Percentiles rank a stretch among this genome's conserved stretches.
Evolutionary conservation across 2,113 vertebrate species (phyloP).

Genomic region (Beaufortia kweichowensis): DNA sequence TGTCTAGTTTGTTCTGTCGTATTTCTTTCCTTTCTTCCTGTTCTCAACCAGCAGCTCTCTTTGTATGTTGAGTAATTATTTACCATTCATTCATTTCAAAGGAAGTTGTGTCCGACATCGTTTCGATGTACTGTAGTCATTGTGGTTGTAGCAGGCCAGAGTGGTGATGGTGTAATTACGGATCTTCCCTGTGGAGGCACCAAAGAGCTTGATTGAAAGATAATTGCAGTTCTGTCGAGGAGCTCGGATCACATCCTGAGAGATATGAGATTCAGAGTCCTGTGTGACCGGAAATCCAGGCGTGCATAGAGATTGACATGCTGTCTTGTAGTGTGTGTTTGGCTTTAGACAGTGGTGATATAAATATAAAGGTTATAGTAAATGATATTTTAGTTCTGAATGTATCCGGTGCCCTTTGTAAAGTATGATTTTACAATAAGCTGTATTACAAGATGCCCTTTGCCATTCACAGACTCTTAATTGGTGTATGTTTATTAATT

Average conservation of each 20-base stretch:
- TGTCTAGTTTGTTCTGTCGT: constrained; percentile 34
- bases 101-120: constrained; percentile 67
- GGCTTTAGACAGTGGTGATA: constrained; percentile 16
- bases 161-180: constrained; percentile 21
- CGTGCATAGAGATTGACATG: no score
- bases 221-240: constrained; percentile 18
- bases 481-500: constrained; percentile 70
- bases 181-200: constrained; percentile 6
- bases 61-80: constrained; percentile 67
- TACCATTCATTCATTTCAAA: constrained; percentile 64
- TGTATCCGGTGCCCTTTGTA: constrained; percentile 5
- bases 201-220: not conserved
- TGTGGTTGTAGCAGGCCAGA: constrained; percentile 41
- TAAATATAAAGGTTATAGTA: not conserved
- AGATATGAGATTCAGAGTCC: constrained; percentile 34
- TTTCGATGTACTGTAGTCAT: constrained; percentile 62
- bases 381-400: constrained; percentile 8
- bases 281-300: no score
- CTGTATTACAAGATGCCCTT: constrained; percentile 25
- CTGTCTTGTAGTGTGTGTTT: not conserved
- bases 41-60: constrained; percentile 49
- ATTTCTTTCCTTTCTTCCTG: constrained; percentile 49
- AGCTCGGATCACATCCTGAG: constrained; percentile 10
- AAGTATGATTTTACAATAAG: constrained; percentile 23
- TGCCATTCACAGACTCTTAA: constrained; percentile 62